Evolutionary conservation across 2,113 vertebrate genomes (phyloP), one percentile per base, ranked within the genome.

Genomic region (Cyanoramphus novaezelandiae): DNA sequence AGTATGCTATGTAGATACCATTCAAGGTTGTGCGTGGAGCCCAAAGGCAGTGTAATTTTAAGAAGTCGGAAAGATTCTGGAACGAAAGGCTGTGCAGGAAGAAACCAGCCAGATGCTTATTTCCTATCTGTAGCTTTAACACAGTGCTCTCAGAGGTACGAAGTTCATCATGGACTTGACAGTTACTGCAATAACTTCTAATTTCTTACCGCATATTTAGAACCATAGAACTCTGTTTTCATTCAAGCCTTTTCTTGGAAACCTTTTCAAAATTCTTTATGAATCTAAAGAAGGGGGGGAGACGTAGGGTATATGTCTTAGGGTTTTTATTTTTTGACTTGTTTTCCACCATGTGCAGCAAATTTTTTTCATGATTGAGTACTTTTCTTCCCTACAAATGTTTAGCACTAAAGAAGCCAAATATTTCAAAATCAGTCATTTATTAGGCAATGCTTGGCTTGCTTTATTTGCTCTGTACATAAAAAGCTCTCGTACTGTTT

Each of bases 341-440:
- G 75, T 85, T 62, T 53, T 6, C 60, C 28, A 33, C 25, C 8
- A 17, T 7, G 17, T 74, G n/a, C 49, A 79, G 52, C 62, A 27
- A 24, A 17, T 24, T 23, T 21, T 49, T n/a, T 14, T 39, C 28
- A 23, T 18, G 39, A 84, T 25, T n/a, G 28, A 79, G 31, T 85
- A 49, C 10, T 76, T 79, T 91, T 59, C 59, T 80, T 90, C 53
- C 63, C 88, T 91, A 47, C 50, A 89, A 68, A 24, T 82, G 10
- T 64, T 82, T 62, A 65, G 13, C 57, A n/a, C 31, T 72, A 65
- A 31, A 82, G 62, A 95, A 83, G 39, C 9, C 20, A 64, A 92
- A 87, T 89, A 95, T 92, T 72, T 92, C 23, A 64, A 82, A 82
- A 53, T 84, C 84, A 95, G 94, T 85, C 62, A 90, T 90, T 87